A percentile compares a stretch with the other conserved stretches of the same genome.
These are phyloP conservation scores for Camponotus pennsylvanicus DNA, from an alignment of 1,140 invertebrate species.

Conservation along the genomic window DNA sequence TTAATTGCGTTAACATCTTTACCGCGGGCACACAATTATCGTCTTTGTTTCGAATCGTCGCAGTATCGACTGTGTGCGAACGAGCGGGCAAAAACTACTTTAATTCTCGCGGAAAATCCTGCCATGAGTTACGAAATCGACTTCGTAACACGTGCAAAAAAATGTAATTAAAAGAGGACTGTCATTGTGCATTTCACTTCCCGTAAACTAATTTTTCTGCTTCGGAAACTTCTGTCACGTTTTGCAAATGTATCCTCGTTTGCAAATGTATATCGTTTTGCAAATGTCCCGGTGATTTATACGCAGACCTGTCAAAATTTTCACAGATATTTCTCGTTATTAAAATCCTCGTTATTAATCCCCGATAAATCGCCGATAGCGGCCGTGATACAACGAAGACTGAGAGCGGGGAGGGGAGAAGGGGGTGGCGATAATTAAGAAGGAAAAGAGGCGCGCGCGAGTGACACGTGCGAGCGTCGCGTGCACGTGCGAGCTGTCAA, in stretches of 20 bases:
- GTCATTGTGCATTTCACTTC: not conserved
- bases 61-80: constrained; percentile 33
- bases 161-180: not conserved
- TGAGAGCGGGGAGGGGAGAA: no score
- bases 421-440: not conserved
- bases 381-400: not conserved
- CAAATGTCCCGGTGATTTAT: no score
- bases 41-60: constrained; percentile 48
- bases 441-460: not conserved
- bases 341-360: constrained; percentile 12
- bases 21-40: constrained; percentile 15
- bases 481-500: constrained; percentile 28
- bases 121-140: not conserved
- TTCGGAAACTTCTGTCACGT: no score
- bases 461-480: not conserved
- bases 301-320: not conserved
- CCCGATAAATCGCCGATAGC: constrained; percentile 4
- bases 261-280: no score
- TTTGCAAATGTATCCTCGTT: no score
- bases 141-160: not conserved
- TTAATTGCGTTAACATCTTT: constrained; percentile 28
- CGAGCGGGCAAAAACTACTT: not conserved
- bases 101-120: constrained; percentile 12
- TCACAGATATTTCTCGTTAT: constrained; percentile 1
- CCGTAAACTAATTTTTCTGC: no score